Conservation (phyloP, 2,113 vertebrate species). For the Colistium nudipinnis region DNA sequence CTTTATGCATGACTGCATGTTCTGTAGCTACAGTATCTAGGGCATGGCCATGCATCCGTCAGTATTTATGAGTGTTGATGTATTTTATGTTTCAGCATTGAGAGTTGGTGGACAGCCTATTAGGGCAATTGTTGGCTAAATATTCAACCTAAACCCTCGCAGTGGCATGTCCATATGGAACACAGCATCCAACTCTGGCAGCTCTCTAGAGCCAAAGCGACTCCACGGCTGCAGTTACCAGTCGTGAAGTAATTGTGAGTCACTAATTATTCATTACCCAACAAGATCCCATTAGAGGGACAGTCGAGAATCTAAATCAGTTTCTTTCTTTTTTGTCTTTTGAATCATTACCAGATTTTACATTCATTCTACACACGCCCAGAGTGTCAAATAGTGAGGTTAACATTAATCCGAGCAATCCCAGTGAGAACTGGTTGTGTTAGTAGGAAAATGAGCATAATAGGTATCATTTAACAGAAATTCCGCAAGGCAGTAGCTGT, state of each 20-base stretch:
- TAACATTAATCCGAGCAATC: too few species aligned
- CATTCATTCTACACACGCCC: too few species aligned
- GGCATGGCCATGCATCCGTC: neutral
- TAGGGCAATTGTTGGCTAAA: constrained; percentile 19
- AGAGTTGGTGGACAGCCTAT: constrained; percentile 15
- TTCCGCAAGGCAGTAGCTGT: neutral
- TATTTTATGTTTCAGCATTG: constrained; percentile 19
- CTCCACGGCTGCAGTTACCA: constrained; percentile 13
- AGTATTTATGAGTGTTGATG: constrained; percentile 2
- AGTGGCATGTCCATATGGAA: constrained; percentile 22
- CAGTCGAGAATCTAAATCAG: too few species aligned
- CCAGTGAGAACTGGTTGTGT: too few species aligned
- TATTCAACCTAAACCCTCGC: constrained; percentile 10
- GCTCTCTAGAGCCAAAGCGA: neutral
- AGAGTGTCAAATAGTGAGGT: too few species aligned
- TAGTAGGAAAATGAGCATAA: neutral
- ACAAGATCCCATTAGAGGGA: constrained; percentile 1
- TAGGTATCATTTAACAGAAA: neutral
- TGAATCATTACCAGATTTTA: too few species aligned
- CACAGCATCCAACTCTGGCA: neutral
- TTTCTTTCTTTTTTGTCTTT: too few species aligned
- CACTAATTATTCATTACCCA: constrained; percentile 26
- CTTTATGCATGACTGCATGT: constrained; percentile 7
- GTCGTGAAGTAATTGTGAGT: constrained; percentile 22
- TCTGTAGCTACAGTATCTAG: constrained; percentile 4